phyloP scores from a whole-genome alignment of 2,797 vertebrate genomes.

The Zalophus californianus region DNA sequence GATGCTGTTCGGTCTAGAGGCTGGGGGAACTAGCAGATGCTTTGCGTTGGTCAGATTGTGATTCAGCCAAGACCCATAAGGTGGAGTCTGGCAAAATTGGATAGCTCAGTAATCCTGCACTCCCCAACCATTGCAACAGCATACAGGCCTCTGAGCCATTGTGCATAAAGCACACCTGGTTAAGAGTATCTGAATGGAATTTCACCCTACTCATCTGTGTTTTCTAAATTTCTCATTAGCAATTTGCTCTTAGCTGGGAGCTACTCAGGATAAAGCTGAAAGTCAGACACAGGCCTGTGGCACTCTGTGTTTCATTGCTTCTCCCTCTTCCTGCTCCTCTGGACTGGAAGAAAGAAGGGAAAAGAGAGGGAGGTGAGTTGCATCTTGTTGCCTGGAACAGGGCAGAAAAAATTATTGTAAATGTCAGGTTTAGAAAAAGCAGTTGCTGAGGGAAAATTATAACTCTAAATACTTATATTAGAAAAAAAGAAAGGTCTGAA shows the following conservation, averaged over 20 bases:
- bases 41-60: not conserved
- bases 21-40: not conserved
- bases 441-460: not conserved
- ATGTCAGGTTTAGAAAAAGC: not conserved
- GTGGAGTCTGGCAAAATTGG: not conserved
- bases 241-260: not conserved
- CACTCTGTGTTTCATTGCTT: not conserved
- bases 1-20: not conserved
- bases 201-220: conserved; percentile 32
- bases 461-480: not conserved
- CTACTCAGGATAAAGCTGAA: not conserved
- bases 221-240: conserved; percentile 44
- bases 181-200: not conserved
- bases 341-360: not conserved
- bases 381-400: not conserved
- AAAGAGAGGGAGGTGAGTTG: not conserved
- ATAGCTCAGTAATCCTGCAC: not conserved
- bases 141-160: not conserved
- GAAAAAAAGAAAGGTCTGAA: not conserved
- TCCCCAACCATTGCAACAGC: not conserved
- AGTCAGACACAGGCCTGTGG: not conserved
- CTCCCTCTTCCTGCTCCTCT: not conserved
- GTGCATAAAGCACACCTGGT: not conserved
- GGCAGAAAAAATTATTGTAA: not conserved
- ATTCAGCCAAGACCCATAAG: not conserved